Evolutionary conservation across 2,888 invertebrate species (phyloP), one percentile per base, ranked within the genome.

Genomic region (Epistrophella euchroma): DNA sequence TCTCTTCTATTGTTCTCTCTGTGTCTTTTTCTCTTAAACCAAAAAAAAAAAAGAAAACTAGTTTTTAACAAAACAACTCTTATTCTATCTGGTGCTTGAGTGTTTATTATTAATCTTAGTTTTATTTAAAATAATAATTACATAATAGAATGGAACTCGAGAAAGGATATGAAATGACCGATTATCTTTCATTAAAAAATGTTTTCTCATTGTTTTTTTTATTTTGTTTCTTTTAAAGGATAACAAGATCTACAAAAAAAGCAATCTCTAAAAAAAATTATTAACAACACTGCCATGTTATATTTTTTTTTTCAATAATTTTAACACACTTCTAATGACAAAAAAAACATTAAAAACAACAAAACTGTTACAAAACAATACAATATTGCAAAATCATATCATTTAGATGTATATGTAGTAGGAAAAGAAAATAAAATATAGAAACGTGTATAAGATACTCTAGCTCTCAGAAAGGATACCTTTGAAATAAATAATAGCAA

Each of bases 321-420:
- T 6, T 5, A 15, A 78, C 72, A 88, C 73, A 68, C 75, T 84
- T 72, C 73, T 73, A 43, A 66, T 40, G 32, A 62, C 52, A 56
- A 71, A 22, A 28, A 55, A 37, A 45, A 47, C 25, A 70, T 47
- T 45, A 62, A 79, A 11, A 40, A 80, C 72, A 56, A 66, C 35
- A 72, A 64, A 68, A 79, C 76, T 83, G 78, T 71, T 71, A 79
- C 72, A 87, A 73, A 83, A 82, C 56, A 73, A 62, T 75, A 88
- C 81, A 86, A 84, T 79, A 88, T 84, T 88, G 82, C 87, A 87
- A 88, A 84, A 79, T 82, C 85, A 87, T 88, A 87, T 88, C 87
- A 87, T 82, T 85, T 88, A 84, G 83, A 79, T 78, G 77, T 85
- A 87, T 85, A 87, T 85, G 82, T 82, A 88, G 83, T 76, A 60